Evolutionary conservation across 2,797 vertebrate genomes (phyloP).

Genomic region (Anisognathus igniventris): DNA sequence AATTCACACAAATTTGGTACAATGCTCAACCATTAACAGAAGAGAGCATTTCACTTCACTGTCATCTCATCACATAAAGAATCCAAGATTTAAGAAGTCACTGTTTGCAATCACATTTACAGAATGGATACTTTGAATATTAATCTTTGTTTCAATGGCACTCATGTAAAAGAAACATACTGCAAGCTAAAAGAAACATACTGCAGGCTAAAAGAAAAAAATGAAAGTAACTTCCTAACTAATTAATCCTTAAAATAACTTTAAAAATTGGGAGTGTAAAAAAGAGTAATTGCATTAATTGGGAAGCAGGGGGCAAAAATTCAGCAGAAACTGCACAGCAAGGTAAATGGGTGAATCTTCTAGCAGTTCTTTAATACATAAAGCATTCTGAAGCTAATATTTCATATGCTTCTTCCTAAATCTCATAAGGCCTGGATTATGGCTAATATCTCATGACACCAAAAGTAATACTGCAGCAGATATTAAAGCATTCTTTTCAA

Average conservation of each 20-base stretch:
- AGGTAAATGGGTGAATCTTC: constrained; percentile 41
- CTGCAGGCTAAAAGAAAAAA: not conserved
- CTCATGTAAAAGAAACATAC: not conserved
- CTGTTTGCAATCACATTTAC: not conserved
- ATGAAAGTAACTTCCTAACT: not conserved
- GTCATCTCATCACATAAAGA: not conserved
- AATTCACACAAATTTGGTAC: not conserved
- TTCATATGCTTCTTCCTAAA: constrained; percentile 67
- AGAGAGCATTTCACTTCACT: not conserved
- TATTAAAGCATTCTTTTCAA: constrained; percentile 80
- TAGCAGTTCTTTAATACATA: constrained; percentile 66
- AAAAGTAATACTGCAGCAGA: constrained; percentile 79
- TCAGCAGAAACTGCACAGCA: constrained; percentile 10
- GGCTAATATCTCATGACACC: constrained; percentile 77
- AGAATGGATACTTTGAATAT: not conserved
- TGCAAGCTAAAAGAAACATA: not conserved
- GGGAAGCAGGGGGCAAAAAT: not conserved
- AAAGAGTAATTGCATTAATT: not conserved
- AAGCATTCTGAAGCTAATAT: constrained; percentile 67
- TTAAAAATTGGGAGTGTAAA: not conserved
- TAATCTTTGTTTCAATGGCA: not conserved
- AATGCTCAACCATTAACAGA: not conserved
- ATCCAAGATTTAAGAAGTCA: not conserved
- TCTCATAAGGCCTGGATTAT: constrained; percentile 72
- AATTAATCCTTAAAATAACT: constrained; percentile 3